Evolutionary conservation across 2,113 vertebrate species (phyloP).

Genomic region (Phylloscopus whistleri): DNA sequence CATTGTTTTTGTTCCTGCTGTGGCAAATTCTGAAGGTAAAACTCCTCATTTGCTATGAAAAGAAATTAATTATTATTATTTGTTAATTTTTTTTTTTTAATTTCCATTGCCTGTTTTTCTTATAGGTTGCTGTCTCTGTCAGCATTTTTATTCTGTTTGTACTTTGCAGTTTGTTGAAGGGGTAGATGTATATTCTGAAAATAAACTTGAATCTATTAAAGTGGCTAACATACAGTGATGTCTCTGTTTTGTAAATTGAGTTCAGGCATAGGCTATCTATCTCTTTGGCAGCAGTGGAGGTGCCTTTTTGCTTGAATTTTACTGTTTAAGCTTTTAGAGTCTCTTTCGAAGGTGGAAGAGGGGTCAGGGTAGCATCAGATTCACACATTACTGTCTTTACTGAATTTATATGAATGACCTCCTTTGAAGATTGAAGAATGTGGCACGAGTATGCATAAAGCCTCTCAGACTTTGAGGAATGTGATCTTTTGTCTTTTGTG

Average conservation of each 20-base stretch:
- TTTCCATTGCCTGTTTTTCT: conserved; percentile 33
- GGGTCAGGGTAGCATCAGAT: conserved; percentile 77
- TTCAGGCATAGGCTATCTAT: conserved; percentile 80
- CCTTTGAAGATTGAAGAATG: conserved; percentile 77
- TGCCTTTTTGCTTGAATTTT: conserved; percentile 76
- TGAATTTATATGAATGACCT: conserved; percentile 83
- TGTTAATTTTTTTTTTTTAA: conserved; percentile 26
- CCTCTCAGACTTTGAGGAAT: conserved; percentile 45
- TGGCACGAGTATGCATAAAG: conserved; percentile 60
- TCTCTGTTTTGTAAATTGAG: conserved; percentile 82
- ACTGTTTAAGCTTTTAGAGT: conserved; percentile 78
- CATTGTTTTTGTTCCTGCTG: background rate
- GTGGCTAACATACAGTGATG: conserved; percentile 78
- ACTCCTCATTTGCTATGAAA: background rate
- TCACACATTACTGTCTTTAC: conserved; percentile 81
- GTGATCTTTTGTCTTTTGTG: conserved; percentile 65
- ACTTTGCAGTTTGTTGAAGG: conserved; percentile 65
- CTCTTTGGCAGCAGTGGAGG: conserved; percentile 76
- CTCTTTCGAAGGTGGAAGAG: conserved; percentile 72
- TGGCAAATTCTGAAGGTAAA: conserved; percentile 17
- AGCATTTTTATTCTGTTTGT: conserved; percentile 67
- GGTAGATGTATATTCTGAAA: conserved; percentile 77
- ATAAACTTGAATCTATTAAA: conserved; percentile 80
- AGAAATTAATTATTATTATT: background rate
- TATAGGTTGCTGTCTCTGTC: conserved; percentile 39